Evolutionary conservation across 2,113 vertebrate genomes (phyloP).

Genomic region (Ctenodactylus gundi): DNA sequence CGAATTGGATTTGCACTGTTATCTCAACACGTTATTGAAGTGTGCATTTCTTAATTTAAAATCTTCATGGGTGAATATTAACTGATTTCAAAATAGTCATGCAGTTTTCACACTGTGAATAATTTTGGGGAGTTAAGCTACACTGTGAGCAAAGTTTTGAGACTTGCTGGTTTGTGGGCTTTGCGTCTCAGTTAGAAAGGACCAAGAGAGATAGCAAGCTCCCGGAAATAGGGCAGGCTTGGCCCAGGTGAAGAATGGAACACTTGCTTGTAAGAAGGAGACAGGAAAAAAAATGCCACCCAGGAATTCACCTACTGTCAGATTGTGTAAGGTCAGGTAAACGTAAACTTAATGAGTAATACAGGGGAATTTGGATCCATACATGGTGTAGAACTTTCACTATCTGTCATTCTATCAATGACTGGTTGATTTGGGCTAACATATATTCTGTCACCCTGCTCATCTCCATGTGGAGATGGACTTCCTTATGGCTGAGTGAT

Average conservation of each 20-base stretch:
- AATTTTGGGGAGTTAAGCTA: not conserved
- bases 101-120: not conserved
- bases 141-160: not conserved
- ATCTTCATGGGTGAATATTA: not conserved
- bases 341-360: not conserved
- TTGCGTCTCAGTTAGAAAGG: not conserved
- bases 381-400: not conserved
- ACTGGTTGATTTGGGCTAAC: not conserved
- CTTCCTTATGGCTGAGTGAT: not conserved
- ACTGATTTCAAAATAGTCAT: not conserved
- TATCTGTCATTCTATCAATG: not conserved
- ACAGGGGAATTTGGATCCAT: not conserved
- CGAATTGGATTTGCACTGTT: not conserved
- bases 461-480: not conserved
- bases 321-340: not conserved
- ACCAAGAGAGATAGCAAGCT: not conserved
- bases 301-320: not conserved
- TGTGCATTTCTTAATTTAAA: not conserved
- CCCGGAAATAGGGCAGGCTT: not conserved
- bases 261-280: not conserved
- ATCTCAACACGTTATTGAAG: not conserved
- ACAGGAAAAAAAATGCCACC: not conserved
- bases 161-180: not conserved
- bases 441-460: not conserved
- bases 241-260: rapidly evolving